Evolutionary conservation across 1,140 invertebrate genomes (phyloP).

Genomic region (Cherax destructor): DNA sequence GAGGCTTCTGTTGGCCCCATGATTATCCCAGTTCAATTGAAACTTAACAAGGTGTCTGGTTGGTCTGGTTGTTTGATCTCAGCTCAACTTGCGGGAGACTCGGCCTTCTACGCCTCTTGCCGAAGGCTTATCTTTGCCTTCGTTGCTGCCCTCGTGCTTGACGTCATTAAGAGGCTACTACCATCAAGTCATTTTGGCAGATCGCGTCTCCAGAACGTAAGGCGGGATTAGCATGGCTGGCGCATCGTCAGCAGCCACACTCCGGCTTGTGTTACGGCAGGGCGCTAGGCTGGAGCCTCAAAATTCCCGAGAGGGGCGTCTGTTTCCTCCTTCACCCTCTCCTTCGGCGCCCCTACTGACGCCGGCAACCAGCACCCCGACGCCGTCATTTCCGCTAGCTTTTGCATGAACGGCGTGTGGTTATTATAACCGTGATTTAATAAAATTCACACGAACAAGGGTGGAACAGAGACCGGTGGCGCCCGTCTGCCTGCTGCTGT

Average conservation of each 20-base stretch:
- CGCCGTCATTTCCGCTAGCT: constrained; percentile 10
- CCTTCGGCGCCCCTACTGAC: background rate
- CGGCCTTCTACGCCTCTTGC: too few relatives aligned
- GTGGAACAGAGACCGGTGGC: background rate
- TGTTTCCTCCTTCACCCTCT: background rate
- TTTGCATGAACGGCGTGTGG: background rate
- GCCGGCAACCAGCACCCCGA: background rate
- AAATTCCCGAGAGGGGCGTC: background rate
- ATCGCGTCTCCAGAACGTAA: background rate
- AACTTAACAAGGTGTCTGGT: constrained; percentile 41
- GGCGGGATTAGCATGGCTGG: constrained; percentile 18
- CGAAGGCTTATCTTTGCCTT: too few relatives aligned
- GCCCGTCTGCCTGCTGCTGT: background rate
- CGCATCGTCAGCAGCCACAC: background rate
- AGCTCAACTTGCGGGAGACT: too few relatives aligned
- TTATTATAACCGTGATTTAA: constrained; percentile 12
- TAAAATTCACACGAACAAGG: background rate
- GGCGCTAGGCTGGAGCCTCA: too few relatives aligned
- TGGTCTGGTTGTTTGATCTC: background rate
- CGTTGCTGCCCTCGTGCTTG: too few relatives aligned
- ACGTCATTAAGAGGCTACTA: background rate
- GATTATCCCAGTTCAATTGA: constrained; percentile 8
- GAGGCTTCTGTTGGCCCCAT: background rate
- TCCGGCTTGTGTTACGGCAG: background rate
- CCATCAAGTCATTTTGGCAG: background rate